Evolutionary conservation across 2,113 vertebrate species (phyloP).

Genomic region (Lagopus muta): DNA sequence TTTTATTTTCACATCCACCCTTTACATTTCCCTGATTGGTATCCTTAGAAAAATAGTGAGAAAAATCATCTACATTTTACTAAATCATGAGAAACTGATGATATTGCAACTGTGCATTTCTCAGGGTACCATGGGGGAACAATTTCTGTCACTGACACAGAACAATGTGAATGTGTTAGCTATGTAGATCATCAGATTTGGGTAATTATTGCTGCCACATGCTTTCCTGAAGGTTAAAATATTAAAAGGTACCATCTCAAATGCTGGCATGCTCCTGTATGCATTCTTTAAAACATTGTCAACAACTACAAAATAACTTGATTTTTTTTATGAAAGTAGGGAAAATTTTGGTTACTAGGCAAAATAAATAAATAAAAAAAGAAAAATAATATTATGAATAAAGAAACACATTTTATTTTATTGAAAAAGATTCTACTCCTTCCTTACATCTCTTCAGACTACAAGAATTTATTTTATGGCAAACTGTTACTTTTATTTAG

Average conservation of each 20-base stretch:
- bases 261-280: background rate
- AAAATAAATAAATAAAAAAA: background rate
- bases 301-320: background rate
- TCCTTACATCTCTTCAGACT: background rate
- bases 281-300: background rate
- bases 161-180: background rate
- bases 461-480: background rate
- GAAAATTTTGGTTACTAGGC: background rate
- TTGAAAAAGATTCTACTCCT: background rate
- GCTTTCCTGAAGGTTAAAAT: slow-evolving; percentile 24
- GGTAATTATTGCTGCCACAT: background rate
- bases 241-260: background rate
- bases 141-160: background rate
- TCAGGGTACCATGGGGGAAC: background rate
- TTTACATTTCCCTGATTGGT: background rate
- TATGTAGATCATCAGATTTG: background rate
- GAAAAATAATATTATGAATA: background rate
- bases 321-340: background rate
- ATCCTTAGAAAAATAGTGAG: background rate
- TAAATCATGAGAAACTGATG: background rate
- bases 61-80: background rate
- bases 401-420: background rate
- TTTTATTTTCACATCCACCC: background rate
- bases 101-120: background rate
- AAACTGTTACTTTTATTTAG: background rate